phyloP scores from a whole-genome alignment of 2,797 vertebrate species.

The Hozukius guyotensis region DNA sequence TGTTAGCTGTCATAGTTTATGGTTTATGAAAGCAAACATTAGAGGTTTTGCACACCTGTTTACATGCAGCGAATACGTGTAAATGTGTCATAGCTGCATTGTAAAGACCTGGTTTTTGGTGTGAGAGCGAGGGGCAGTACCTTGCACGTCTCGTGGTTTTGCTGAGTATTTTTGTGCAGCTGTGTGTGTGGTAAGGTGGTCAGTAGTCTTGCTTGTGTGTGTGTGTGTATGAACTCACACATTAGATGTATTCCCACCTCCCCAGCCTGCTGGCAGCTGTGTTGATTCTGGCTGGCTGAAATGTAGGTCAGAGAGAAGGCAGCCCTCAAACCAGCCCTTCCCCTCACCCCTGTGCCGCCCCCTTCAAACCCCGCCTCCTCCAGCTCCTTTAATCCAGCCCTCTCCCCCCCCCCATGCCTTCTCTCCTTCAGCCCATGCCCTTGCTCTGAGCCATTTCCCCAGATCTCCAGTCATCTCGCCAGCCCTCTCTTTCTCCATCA shows the following conservation, averaged over 20 bases:
- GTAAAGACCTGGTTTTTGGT: background rate
- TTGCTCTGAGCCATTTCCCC: constrained; percentile 14
- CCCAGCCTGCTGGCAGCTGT: constrained; percentile 57
- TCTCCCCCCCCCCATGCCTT: background rate
- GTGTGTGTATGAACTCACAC: background rate
- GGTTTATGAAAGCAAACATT: constrained; percentile 5
- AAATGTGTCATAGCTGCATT: background rate
- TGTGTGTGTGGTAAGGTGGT: constrained; percentile 2
- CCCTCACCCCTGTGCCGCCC: constrained; percentile 1
- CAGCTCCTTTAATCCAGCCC: constrained; percentile 14
- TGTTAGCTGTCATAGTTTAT: background rate
- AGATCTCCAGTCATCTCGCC: background rate
- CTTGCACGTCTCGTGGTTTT: constrained; percentile 1
- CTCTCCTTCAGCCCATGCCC: constrained; percentile 32
- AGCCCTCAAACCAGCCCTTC: constrained; percentile 29
- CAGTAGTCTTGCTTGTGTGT: background rate
- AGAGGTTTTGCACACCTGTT: constrained; percentile 1
- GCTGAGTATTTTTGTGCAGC: constrained; percentile 17
- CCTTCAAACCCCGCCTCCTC: constrained; percentile 9
- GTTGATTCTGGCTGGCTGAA: constrained; percentile 70
- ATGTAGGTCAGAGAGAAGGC: constrained; percentile 78
- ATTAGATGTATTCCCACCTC: constrained; percentile 31
- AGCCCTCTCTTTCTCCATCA: background rate
- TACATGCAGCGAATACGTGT: background rate
- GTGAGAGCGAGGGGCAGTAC: background rate